phyloP scores from a whole-genome alignment of 2,797 vertebrate species.

The Pipistrellus nathusii region DNA sequence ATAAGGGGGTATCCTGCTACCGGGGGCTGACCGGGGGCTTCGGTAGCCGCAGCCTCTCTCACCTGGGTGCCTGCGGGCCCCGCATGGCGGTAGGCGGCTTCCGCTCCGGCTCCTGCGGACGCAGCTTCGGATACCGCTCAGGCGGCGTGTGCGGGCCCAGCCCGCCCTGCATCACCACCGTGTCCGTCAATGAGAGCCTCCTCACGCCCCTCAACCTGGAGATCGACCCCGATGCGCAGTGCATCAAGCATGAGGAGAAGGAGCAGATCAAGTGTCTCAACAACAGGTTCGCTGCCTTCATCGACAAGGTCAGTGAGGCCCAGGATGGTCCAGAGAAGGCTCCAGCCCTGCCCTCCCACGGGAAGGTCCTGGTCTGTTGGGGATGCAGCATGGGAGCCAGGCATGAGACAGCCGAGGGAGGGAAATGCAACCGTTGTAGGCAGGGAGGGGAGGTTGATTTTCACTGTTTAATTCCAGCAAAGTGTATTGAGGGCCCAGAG shows the following conservation, averaged over 20 bases:
- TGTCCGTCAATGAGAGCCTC: conserved; percentile 79
- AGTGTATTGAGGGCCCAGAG: background rate
- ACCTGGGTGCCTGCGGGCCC: background rate
- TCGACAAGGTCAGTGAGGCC: conserved; percentile 89
- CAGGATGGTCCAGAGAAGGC: background rate
- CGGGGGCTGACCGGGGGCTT: conserved; percentile 51
- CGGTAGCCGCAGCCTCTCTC: conserved; percentile 77
- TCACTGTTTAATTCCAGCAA: background rate
- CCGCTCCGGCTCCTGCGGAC: conserved; percentile 72
- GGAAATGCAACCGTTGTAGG: background rate
- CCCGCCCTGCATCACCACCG: conserved; percentile 68
- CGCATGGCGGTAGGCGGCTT: conserved; percentile 72
- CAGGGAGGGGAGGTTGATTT: background rate
- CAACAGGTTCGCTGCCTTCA: conserved; percentile 92
- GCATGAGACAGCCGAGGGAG: background rate
- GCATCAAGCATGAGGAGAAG: conserved; percentile 84
- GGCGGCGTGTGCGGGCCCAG: conserved; percentile 79
- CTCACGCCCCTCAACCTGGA: conserved; percentile 79
- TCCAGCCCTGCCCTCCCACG: background rate
- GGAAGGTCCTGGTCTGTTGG: background rate
- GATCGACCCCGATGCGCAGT: conserved; percentile 74
- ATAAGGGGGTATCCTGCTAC: conserved; percentile 70
- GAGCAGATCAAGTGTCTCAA: conserved; percentile 95
- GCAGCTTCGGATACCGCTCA: conserved; percentile 82
- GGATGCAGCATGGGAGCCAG: background rate